A percentile compares a stretch with the other conserved stretches of the same genome.
phyloP scores from a whole-genome alignment of 2,888 invertebrate genomes.

The Strigamia transsilvanica region DNA sequence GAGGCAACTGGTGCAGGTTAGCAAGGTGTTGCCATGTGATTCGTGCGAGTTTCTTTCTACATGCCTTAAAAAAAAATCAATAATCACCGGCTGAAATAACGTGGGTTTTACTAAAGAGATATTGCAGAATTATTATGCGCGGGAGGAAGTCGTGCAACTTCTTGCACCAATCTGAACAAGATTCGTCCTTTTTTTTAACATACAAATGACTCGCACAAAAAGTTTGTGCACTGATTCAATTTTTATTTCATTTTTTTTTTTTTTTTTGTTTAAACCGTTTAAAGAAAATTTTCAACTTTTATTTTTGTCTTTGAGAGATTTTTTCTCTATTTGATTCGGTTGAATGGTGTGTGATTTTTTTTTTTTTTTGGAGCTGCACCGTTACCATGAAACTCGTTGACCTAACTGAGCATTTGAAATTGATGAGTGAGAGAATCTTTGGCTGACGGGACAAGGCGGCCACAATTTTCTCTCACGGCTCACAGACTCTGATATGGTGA shows the following conservation, averaged over 20 bases:
- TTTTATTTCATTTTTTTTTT: not conserved
- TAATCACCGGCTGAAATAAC: not conserved
- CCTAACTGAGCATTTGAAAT: slow-evolving; percentile 35
- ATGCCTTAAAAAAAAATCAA: slow-evolving; percentile 23
- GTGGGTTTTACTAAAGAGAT: slow-evolving; percentile 24
- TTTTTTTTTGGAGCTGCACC: not conserved
- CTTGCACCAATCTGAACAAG: slow-evolving; percentile 9
- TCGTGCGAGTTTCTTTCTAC: not conserved
- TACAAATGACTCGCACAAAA: too few relatives aligned
- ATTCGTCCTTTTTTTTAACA: slow-evolving; percentile 16
- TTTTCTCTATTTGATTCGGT: not conserved
- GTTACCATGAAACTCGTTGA: slow-evolving; percentile 34
- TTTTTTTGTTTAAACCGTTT: not conserved
- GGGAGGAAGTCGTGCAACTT: slow-evolving; percentile 17
- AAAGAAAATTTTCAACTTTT: not conserved
- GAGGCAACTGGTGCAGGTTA: slow-evolving; percentile 2
- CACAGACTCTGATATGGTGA: slow-evolving; percentile 23
- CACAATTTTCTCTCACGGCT: slow-evolving; percentile 27
- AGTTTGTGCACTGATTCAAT: too few relatives aligned
- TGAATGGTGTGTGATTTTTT: slow-evolving; percentile 4
- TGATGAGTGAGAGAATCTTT: slow-evolving; percentile 34
- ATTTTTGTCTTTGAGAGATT: not conserved
- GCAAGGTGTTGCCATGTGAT: slow-evolving; percentile 29
- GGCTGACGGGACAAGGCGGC: slow-evolving; percentile 35
- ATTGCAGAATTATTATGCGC: slow-evolving; percentile 14